Percentiles rank a stretch among this genome's conserved stretches.
Evolutionary conservation across 2,888 invertebrate species (phyloP).

Genomic region (Lasioglossum leucozonium): DNA sequence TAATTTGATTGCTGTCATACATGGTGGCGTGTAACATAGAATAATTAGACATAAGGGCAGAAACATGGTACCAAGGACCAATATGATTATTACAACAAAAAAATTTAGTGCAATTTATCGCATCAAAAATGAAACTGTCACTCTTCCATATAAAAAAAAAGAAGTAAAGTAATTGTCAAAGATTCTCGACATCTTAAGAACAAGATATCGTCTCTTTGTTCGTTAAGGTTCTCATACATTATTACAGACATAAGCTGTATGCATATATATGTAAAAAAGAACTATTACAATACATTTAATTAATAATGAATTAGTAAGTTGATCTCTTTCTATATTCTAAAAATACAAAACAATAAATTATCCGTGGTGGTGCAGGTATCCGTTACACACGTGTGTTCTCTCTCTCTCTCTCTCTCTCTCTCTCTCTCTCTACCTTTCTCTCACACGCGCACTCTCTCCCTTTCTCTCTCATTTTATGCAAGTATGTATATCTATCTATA

Average conservation of each 20-base stretch:
- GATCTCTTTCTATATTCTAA: conserved; percentile 68
- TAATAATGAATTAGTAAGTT: conserved; percentile 73
- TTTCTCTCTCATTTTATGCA: conserved; percentile 46
- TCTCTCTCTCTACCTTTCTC: neutral
- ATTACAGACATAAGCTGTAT: conserved; percentile 64
- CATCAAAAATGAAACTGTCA: conserved; percentile 31
- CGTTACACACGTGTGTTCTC: conserved; percentile 56
- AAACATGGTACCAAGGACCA: conserved; percentile 6
- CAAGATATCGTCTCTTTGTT: conserved; percentile 22
- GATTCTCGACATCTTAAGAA: conserved; percentile 48
- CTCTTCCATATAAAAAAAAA: conserved; percentile 28
- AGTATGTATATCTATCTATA: conserved; percentile 61
- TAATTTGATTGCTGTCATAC: conserved; percentile 34
- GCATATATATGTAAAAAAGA: conserved; percentile 33
- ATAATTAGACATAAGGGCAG: conserved; percentile 18
- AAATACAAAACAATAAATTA: conserved; percentile 80
- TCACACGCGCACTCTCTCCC: neutral
- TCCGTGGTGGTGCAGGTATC: conserved; percentile 55
- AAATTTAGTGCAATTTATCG: conserved; percentile 10
- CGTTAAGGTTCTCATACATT: conserved; percentile 50
- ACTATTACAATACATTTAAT: conserved; percentile 59
- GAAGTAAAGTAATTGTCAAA: conserved; percentile 14
- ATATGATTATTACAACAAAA: neutral
- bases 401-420: neutral
- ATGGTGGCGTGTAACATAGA: conserved; percentile 15